Evolutionary conservation across 2,797 vertebrate genomes (phyloP), one percentile per base, ranked within the genome.

Genomic region (Erpetoichthys calabaricus): DNA sequence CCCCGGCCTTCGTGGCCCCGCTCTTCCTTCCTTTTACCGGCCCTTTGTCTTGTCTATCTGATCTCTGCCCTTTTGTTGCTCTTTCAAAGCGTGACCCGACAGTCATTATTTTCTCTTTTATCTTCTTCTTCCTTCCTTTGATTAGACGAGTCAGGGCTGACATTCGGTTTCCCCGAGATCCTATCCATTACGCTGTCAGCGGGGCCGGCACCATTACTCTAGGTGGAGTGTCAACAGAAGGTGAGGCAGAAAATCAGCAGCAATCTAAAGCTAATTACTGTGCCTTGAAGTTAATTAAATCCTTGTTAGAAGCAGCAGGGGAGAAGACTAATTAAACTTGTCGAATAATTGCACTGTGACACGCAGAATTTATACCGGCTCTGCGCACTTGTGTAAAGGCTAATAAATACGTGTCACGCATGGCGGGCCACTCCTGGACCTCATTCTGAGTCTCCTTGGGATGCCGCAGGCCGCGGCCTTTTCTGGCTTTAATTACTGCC

Each of bases 111-210:
- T 85, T 81, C 77, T 85, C 80, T 87, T 89, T 87, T 86, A 82
- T 88, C 87, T 87, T 86, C 81, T 73, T 82, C 69, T 69, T 78
- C 73, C 84, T 75, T 74, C 80, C 76, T 85, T 79, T 89, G 83
- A 88, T 89, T 85, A 84, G 83, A 82, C 84, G 77, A 86, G 79
- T 81, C 86, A 86, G 85, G 79, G 81, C 80, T 85, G 86, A 83
- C 82, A 85, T 81, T 79, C 78, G 77, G 82, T 86, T 89, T 86
- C 81, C 80, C 79, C 73, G 81, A 77, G 87, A 83, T 85, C 83
- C 88, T 89, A 91, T 92, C 91, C 86, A 86, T 94, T 92, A 92
- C 90, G 81, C 73, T 83, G 77, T 88, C 85, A 87, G 85, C 72
- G 73, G 68, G 71, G 73, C 66, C 62, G 68, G 75, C 67, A 57